These are phyloP conservation scores for Xanthia icteritia DNA, from an alignment of 2,888 invertebrate genomes.

Conservation along the genomic window DNA sequence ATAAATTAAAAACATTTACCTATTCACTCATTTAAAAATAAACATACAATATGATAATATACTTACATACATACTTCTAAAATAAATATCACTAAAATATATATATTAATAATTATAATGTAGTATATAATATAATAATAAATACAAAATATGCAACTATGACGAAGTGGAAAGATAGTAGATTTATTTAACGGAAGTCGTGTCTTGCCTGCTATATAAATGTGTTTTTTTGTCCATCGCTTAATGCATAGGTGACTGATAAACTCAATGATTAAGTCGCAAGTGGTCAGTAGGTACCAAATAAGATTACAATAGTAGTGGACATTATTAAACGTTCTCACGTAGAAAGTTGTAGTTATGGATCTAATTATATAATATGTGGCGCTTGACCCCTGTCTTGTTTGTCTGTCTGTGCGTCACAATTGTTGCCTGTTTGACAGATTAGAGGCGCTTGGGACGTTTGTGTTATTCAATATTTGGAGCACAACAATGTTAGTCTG, in stretches of 20 bases:
- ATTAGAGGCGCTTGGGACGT: constrained; percentile 25
- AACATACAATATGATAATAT: no score
- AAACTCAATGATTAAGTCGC: not conserved
- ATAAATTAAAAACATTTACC: no score
- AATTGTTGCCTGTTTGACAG: constrained; percentile 65
- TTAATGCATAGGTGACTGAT: not conserved
- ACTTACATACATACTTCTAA: no score
- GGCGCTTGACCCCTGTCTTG: constrained; percentile 69
- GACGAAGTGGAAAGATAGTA: no score
- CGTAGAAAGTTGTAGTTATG: constrained; percentile 65
- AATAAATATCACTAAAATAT: no score
- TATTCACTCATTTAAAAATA: no score
- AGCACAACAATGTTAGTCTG: not conserved
- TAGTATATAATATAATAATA: no score
- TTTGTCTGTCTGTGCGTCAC: constrained; percentile 65
- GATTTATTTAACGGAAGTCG: not conserved
- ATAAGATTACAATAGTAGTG: constrained; percentile 45
- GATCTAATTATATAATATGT: constrained; percentile 74
- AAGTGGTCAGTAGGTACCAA: not conserved
- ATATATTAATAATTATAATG: no score
- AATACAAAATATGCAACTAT: no score
- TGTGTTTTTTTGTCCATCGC: not conserved
- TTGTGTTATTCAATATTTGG: constrained; percentile 32
- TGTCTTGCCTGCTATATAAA: not conserved
- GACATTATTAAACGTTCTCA: constrained; percentile 62